Evolutionary conservation across 1,140 invertebrate genomes (phyloP), one percentile per base, ranked within the genome.

Genomic region (Rhagoletis zephyria): DNA sequence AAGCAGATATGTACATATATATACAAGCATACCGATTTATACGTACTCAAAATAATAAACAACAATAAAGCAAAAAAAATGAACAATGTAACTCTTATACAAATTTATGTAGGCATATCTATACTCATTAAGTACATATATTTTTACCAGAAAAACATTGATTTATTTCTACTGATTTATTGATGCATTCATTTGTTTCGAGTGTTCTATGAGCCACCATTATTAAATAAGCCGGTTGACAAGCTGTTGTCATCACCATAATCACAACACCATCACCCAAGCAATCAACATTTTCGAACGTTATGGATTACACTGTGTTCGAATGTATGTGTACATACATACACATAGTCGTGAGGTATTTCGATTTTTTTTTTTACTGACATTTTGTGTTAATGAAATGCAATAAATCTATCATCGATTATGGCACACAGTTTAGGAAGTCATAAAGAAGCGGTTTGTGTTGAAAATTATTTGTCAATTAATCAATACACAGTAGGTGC

Each of bases 101-200:
- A n/a, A 48, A 77, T 77, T 5, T 45, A 48, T 16, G 51, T 77
- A 6, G 10, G 51, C 10, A 56, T 56, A 3, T 10, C 30, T 40
- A 67, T 67, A 14, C 30, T 67, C 7, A 30, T 30, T 67, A 5
- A 14, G 19, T 67, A 40, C 45, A n/a, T 81, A 81, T 48, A 56
- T 30, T n/a, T 5, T n/a, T 81, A 56, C 74, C 4, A 48, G 74
- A 81, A 81, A 59, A 56, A 30, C 74, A 81, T 56, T 56, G 48
- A 81, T 81, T 81, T 81, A 81, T 81, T 56, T 56, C 74, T 48
- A 81, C 56, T 81, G 74, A 81, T 81, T 81, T 81, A 81, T 56
- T 81, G 56, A 56, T 48, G 48, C 45, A 81, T 81, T 81, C 48
- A 81, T 81, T 81, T 81, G n/a, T 14, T 56, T 81, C 14, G n/a